A percentile compares a stretch with the other conserved stretches of the same genome.
phyloP scores from a whole-genome alignment of 2,797 vertebrate genomes.

The Macropodus opercularis region DNA sequence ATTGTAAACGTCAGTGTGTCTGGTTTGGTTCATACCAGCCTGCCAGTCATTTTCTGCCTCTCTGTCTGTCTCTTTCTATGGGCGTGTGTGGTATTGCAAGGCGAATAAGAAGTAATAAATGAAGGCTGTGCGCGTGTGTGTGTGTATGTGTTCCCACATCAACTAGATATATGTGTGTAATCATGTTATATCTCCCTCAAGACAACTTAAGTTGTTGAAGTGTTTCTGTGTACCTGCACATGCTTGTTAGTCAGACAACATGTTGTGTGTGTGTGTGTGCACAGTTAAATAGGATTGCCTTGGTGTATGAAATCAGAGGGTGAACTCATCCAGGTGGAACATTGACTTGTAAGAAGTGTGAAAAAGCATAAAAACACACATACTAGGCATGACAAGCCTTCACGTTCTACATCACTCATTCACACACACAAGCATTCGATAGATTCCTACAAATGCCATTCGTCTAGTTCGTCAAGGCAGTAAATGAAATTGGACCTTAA shows the following conservation, averaged over 20 bases:
- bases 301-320: conserved; percentile 80
- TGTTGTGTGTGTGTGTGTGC: neutral
- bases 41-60: neutral
- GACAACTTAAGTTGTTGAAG: too few species aligned
- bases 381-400: conserved; percentile 24
- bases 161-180: too few species aligned
- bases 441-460: neutral
- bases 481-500: neutral
- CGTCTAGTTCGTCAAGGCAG: neutral
- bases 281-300: conserved; percentile 53
- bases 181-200: too few species aligned
- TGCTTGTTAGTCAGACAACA: too few species aligned
- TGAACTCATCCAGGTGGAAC: conserved; percentile 64
- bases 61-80: neutral
- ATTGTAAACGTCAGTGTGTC: neutral
- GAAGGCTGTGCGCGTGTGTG: too few species aligned
- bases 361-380: conserved; percentile 23
- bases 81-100: neutral
- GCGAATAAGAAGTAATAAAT: too few species aligned
- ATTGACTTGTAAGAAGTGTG: conserved; percentile 39
- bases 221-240: too few species aligned
- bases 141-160: too few species aligned
- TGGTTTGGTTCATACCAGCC: neutral
- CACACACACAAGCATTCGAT: conserved; percentile 1
- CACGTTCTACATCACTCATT: conserved; percentile 19